Conservation (phyloP, 2,888 invertebrate genomes). For the Drosophila emarginata region DNA sequence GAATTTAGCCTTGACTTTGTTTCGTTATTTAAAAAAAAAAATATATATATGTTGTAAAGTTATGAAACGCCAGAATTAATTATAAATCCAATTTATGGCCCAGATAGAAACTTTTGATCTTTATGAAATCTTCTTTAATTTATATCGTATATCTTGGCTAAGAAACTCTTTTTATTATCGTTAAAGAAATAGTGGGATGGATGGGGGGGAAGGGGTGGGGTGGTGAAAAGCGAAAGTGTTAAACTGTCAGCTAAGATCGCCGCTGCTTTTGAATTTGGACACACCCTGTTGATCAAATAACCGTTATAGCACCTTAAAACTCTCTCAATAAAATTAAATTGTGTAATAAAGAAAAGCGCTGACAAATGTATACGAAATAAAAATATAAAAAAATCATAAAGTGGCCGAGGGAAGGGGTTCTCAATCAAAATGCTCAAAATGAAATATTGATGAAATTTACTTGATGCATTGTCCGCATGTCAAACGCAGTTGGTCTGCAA, state of each 20-base stretch:
- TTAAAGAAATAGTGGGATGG: too few species aligned
- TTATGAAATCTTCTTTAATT: background rate
- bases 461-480: slow-evolving; percentile 63
- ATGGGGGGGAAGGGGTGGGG: background rate
- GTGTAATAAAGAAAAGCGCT: slow-evolving; percentile 35
- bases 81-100: slow-evolving; percentile 4
- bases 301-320: slow-evolving; percentile 6
- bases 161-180: background rate
- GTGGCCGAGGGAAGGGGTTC: background rate
- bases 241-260: background rate
- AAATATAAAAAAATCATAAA: too few species aligned
- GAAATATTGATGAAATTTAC: slow-evolving; percentile 71
- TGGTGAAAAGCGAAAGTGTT: slow-evolving; percentile 7
- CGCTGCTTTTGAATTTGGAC: background rate
- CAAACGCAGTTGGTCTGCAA: slow-evolving; percentile 44
- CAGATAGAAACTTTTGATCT: background rate
- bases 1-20: slow-evolving; percentile 3
- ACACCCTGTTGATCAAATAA: slow-evolving; percentile 8
- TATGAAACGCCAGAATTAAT: background rate
- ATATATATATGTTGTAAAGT: background rate
- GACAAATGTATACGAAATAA: background rate
- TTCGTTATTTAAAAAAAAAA: background rate
- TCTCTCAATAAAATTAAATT: slow-evolving; percentile 44
- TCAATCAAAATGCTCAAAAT: slow-evolving; percentile 63
- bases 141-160: background rate